These are phyloP conservation scores for Acleris sparsana DNA, from an alignment of 2,888 invertebrate species.

Conservation along the genomic window DNA sequence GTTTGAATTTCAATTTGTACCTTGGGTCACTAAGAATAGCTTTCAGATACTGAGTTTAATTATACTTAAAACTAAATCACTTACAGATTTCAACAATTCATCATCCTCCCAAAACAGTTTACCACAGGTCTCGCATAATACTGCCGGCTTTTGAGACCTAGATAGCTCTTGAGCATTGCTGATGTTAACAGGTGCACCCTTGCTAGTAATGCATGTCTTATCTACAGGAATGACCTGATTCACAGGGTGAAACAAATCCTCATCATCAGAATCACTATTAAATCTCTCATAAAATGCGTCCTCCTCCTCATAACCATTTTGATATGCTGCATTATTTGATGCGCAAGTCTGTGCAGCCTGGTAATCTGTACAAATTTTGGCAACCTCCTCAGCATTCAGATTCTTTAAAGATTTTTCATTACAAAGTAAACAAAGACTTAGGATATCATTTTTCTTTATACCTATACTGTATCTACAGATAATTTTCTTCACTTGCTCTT, in stretches of 20 bases:
- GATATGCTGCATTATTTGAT: constrained; percentile 41
- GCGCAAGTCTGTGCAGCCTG: constrained; percentile 42
- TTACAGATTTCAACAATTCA: constrained; percentile 55
- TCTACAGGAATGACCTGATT: constrained; percentile 39
- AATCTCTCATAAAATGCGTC: constrained; percentile 62
- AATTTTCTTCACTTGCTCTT: constrained; percentile 87
- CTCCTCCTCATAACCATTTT: constrained; percentile 57
- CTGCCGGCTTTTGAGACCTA: constrained; percentile 81
- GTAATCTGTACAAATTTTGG: constrained; percentile 58
- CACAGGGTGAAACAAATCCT: constrained; percentile 56
- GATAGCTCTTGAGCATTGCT: constrained; percentile 73
- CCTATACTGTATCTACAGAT: constrained; percentile 86
- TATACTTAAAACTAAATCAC: constrained; percentile 52
- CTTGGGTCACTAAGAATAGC: constrained; percentile 8
- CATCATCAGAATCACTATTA: constrained; percentile 72
- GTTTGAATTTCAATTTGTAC: constrained; percentile 31
- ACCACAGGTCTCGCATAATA: constrained; percentile 89
- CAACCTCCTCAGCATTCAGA: constrained; percentile 56
- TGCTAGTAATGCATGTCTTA: constrained; percentile 73
- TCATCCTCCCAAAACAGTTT: constrained; percentile 88
- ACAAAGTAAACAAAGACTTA: constrained; percentile 88
- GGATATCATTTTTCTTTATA: constrained; percentile 86
- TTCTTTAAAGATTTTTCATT: constrained; percentile 63
- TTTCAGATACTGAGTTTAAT: constrained; percentile 49
- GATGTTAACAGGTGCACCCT: constrained; percentile 82